These are phyloP conservation scores for Nannoperca obscura DNA, from an alignment of 2,797 vertebrate species.

Conservation along the genomic window DNA sequence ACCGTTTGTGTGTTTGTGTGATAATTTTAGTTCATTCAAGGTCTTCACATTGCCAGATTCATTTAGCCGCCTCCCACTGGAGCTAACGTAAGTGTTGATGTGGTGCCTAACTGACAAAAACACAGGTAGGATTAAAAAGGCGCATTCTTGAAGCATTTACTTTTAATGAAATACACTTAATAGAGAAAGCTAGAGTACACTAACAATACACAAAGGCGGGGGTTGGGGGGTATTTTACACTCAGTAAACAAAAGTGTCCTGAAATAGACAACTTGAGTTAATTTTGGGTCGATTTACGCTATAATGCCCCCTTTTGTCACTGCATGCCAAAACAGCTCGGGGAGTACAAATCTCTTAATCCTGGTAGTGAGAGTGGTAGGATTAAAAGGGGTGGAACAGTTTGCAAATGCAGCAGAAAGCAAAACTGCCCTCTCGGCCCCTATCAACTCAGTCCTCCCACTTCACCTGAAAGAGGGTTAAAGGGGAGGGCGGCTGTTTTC, in stretches of 20 bases:
- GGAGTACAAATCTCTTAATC: conserved; percentile 87
- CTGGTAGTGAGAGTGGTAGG: conserved; percentile 77
- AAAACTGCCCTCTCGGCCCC: conserved; percentile 71
- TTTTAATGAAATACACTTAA: conserved; percentile 42
- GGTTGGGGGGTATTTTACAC: conserved; percentile 42
- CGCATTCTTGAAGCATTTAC: conserved; percentile 38
- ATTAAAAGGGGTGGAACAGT: conserved; percentile 79
- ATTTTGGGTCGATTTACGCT: conserved; percentile 70
- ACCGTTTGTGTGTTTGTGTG: conserved; percentile 42
- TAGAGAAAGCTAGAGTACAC: conserved; percentile 49
- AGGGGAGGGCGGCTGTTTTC: conserved; percentile 9
- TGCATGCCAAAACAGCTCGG: conserved; percentile 76
- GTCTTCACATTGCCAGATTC: conserved; percentile 48
- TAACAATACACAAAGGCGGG: conserved; percentile 28
- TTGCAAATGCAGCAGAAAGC: conserved; percentile 82
- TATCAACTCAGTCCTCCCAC: conserved; percentile 54
- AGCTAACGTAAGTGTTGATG: conserved; percentile 42
- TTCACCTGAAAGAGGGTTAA: conserved; percentile 47
- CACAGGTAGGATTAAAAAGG: conserved; percentile 47
- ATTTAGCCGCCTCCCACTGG: conserved; percentile 39
- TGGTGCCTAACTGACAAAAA: conserved; percentile 32
- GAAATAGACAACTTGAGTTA: conserved; percentile 69
- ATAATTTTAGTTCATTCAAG: conserved; percentile 42
- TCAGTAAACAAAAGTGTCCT: conserved; percentile 69
- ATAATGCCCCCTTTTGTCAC: conserved; percentile 78